Evolutionary conservation across 2,113 vertebrate species (phyloP).

Genomic region (Pollachius pollachius): DNA sequence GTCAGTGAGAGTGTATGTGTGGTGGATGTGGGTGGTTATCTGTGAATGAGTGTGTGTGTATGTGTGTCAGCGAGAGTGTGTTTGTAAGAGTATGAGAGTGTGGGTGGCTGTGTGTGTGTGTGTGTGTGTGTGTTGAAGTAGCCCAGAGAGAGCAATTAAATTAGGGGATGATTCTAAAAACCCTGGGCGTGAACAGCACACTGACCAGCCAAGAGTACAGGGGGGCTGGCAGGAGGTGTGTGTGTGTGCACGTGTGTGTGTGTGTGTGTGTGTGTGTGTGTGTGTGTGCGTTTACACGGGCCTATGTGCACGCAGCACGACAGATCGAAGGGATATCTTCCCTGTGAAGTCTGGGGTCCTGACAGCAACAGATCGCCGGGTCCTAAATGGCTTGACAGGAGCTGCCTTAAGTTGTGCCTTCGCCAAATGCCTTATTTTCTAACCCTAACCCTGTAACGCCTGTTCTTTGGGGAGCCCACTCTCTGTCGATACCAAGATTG

Average conservation of each 20-base stretch:
- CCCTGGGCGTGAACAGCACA: neutral
- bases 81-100: slow-evolving; percentile 2
- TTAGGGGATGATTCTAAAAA: slow-evolving; percentile 52
- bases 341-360: slow-evolving; percentile 50
- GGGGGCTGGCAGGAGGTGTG: neutral
- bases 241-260: neutral
- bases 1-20: too few species aligned
- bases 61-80: too few species aligned
- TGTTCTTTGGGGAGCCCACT: slow-evolving; percentile 61
- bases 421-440: slow-evolving; percentile 8
- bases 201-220: neutral
- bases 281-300: too few species aligned
- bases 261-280: neutral
- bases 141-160: slow-evolving; percentile 56
- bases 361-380: slow-evolving; percentile 37
- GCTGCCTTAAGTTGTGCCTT: slow-evolving; percentile 25
- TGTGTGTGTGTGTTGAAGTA: too few species aligned
- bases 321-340: slow-evolving; percentile 58
- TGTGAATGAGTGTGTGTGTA: too few species aligned
- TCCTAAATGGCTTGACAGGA: slow-evolving; percentile 42
- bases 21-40: too few species aligned
- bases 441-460: neutral
- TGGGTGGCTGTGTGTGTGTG: too few species aligned
- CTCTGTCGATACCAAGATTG: slow-evolving; percentile 62
- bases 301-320: slow-evolving; percentile 19